phyloP scores from a whole-genome alignment of 2,888 invertebrate genomes.

The Teleiodes luculella region DNA sequence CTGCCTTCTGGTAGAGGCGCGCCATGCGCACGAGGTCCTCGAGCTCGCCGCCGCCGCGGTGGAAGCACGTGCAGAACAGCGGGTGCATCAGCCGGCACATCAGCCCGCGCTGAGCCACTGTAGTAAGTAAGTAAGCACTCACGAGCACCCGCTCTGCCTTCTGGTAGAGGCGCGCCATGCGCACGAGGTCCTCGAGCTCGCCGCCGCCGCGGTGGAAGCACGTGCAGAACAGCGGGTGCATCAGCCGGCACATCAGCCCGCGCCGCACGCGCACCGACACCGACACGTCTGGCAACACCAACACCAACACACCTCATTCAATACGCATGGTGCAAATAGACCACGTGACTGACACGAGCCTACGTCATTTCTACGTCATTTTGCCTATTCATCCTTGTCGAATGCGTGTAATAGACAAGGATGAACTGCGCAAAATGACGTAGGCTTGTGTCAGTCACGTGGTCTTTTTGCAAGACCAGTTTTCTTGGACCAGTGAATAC shows the following conservation, averaged over 20 bases:
- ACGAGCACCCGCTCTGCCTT: slow-evolving; percentile 81
- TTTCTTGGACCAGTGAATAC: too few species aligned
- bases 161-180: slow-evolving; percentile 81
- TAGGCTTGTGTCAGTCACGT: too few species aligned
- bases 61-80: slow-evolving; percentile 86
- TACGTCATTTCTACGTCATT: too few species aligned
- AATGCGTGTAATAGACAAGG: too few species aligned
- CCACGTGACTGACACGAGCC: too few species aligned
- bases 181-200: slow-evolving; percentile 79
- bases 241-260: slow-evolving; percentile 82
- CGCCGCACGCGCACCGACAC: slow-evolving; percentile 82
- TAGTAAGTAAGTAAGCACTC: too few species aligned
- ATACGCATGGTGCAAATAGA: too few species aligned
- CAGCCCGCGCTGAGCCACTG: slow-evolving; percentile 69
- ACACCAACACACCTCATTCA: too few species aligned
- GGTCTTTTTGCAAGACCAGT: too few species aligned
- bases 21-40: slow-evolving; percentile 79
- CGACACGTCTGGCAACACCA: slow-evolving; percentile 79
- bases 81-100: slow-evolving; percentile 86
- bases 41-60: slow-evolving; percentile 78
- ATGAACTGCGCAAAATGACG: too few species aligned
- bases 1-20: slow-evolving; percentile 82
- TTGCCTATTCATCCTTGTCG: too few species aligned
- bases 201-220: slow-evolving; percentile 82
- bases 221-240: slow-evolving; percentile 85